Conservation (phyloP, 2,797 vertebrate genomes). For the Acanthornis magna region DNA sequence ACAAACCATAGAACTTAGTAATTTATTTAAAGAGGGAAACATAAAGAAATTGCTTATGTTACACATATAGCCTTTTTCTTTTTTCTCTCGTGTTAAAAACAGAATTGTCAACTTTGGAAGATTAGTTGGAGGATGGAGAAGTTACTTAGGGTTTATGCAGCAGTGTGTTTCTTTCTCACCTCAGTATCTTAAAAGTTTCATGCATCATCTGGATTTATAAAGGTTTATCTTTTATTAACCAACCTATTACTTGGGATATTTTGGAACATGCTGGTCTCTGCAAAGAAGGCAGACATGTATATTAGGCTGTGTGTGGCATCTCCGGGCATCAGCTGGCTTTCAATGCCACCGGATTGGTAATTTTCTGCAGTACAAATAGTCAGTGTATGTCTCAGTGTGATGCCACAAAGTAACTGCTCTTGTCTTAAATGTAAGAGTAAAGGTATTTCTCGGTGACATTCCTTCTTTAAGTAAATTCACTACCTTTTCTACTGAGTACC, state of each 20-base stretch:
- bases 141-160: not conserved
- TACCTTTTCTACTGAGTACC: not conserved
- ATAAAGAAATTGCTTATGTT: not conserved
- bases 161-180: not conserved
- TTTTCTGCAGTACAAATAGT: not conserved
- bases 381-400: not conserved
- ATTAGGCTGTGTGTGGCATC: not conserved
- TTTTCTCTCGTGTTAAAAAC: not conserved
- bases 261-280: not conserved
- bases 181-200: not conserved
- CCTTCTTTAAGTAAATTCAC: not conserved
- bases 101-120: not conserved
- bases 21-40: not conserved
- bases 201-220: not conserved
- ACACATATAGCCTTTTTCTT: not conserved
- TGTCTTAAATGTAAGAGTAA: not conserved
- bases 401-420: not conserved
- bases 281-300: not conserved
- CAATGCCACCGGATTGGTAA: not conserved
- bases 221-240: not conserved
- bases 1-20: not conserved
- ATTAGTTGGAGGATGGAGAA: not conserved
- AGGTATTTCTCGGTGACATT: not conserved
- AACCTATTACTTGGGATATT: not conserved
- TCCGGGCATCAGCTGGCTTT: not conserved